Conservation (phyloP, 2,797 vertebrate species). For the Pseudomugil gertrudae region DNA sequence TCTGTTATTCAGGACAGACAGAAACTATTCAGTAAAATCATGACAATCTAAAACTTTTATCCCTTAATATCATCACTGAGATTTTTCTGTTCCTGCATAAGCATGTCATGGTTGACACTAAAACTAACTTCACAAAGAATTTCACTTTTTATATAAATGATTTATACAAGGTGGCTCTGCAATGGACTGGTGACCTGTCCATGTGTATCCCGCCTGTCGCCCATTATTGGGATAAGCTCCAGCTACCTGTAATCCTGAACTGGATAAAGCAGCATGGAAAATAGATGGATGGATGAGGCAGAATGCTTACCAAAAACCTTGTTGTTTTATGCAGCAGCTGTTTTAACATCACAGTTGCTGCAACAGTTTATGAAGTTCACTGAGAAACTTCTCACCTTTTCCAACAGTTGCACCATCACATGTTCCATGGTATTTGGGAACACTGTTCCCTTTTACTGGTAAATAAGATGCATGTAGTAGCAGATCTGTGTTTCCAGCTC, state of each 20-base stretch:
- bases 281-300: too few relatives aligned
- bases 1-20: background rate
- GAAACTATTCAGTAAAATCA: background rate
- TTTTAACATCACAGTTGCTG: background rate
- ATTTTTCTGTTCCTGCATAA: background rate
- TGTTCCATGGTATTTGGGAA: conserved; percentile 1
- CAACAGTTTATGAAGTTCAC: background rate
- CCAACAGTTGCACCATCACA: background rate
- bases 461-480: background rate
- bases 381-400: background rate
- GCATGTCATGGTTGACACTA: background rate
- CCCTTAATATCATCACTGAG: background rate
- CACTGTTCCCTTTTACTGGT: background rate
- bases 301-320: too few relatives aligned
- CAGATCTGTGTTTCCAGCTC: background rate
- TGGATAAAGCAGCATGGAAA: too few relatives aligned
- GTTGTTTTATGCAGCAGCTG: background rate
- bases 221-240: too few relatives aligned
- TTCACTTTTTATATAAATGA: background rate
- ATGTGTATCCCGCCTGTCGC: too few relatives aligned
- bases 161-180: background rate
- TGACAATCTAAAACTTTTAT: background rate
- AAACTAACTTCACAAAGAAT: background rate
- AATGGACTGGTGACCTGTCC: too few relatives aligned
- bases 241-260: too few relatives aligned